These are phyloP conservation scores for Zoanthus gigantus DNA, from an alignment of 92 coral and sea anemone species.

Conservation along the genomic window DNA sequence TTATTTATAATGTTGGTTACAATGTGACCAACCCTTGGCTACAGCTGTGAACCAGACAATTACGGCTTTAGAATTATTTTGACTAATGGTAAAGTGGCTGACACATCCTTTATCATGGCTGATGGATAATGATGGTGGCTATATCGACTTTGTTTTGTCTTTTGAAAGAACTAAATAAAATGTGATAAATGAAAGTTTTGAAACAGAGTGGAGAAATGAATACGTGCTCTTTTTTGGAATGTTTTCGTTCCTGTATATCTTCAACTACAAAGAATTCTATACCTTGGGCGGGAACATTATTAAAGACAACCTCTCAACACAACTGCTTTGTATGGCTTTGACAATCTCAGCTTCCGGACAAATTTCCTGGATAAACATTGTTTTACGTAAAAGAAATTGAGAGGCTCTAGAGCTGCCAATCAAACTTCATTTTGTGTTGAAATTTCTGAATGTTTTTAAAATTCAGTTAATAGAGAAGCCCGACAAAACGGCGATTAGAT, in stretches of 20 bases:
- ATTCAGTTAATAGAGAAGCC: slow-evolving; percentile 33
- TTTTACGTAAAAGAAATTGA: background rate
- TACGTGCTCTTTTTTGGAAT: slow-evolving; percentile 1
- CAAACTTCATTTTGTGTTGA: slow-evolving; percentile 22
- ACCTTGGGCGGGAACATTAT: slow-evolving; percentile 30
- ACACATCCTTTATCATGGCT: too few species aligned
- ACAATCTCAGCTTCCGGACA: slow-evolving; percentile 19
- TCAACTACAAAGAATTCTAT: slow-evolving; percentile 15
- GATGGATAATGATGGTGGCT: too few species aligned
- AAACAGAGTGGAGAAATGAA: background rate
- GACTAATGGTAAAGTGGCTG: too few species aligned
- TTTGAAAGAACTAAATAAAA: background rate
- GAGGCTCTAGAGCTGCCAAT: background rate
- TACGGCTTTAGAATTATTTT: too few species aligned
- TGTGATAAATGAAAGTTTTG: background rate
- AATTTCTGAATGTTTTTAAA: slow-evolving; percentile 36
- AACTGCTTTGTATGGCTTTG: background rate
- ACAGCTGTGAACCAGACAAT: too few species aligned
- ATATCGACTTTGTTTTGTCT: background rate
- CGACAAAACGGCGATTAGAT: slow-evolving; percentile 30
- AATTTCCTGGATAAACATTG: slow-evolving; percentile 15
- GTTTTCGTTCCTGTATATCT: slow-evolving; percentile 18
- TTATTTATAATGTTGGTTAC: too few species aligned
- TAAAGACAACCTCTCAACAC: slow-evolving; percentile 22
- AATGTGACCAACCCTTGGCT: too few species aligned